Evolutionary conservation across 2,113 vertebrate species (phyloP).

Genomic region (Bubo scandiacus): DNA sequence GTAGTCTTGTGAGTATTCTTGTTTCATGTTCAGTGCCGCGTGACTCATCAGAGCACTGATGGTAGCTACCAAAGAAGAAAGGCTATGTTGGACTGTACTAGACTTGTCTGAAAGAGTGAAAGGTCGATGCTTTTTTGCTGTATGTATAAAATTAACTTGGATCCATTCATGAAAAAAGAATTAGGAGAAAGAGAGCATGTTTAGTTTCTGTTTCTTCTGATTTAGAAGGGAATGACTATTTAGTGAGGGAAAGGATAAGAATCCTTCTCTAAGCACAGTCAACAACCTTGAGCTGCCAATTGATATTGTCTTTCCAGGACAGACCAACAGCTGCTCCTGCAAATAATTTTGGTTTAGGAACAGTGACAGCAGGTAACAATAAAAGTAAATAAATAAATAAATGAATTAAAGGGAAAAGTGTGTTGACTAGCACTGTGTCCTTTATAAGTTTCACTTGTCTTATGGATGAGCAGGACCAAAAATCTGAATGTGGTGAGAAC

Average conservation of each 20-base stretch:
- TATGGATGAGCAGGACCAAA: not conserved
- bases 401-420: not conserved
- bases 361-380: not conserved
- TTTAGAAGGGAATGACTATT: not conserved
- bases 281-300: not conserved
- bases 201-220: not conserved
- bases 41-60: not conserved
- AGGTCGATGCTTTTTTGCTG: not conserved
- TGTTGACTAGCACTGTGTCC: not conserved
- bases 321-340: not conserved
- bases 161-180: not conserved
- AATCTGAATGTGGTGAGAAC: not conserved
- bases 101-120: not conserved
- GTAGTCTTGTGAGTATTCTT: not conserved
- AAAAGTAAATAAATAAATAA: not conserved
- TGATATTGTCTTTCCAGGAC: not conserved
- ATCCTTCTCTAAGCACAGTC: not conserved
- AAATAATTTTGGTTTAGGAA: not conserved
- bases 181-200: not conserved
- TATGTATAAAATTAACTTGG: not conserved
- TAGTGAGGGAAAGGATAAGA: not conserved
- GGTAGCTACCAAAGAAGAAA: not conserved
- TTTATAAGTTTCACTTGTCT: not conserved
- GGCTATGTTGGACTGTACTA: accelerated
- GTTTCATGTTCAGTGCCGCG: not conserved